Evolutionary conservation across 2,113 vertebrate species (phyloP), one percentile per base, ranked within the genome.

Genomic region (Syngnathus floridae): DNA sequence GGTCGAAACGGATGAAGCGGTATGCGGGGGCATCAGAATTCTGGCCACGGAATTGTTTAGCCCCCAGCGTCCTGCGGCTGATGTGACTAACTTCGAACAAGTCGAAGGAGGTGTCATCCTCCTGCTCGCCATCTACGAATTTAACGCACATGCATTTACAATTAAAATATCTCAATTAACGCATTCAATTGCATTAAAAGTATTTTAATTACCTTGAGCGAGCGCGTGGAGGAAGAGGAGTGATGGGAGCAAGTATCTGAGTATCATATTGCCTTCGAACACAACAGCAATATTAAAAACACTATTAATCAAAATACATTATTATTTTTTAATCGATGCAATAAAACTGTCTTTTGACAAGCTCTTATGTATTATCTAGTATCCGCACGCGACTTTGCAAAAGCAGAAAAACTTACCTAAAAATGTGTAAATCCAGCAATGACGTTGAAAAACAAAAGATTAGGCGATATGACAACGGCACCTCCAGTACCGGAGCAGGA

Each of bases 1-100:
- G 93, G 88, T 98, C 96, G n/a, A 96, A 98, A 1, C 95, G 93
- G 73, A 97, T 92, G 72, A 99, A 98, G 21, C 96, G 93, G 69
- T 94, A 99, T 0, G 96, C 93, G 0, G 96, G 94, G 21, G 64
- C 16, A 0, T 79, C 17, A 0, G 91, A 91, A 79, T 95, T 92
- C 0, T 91, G 95, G 37, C 96, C 96, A 59, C 95, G 89, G 82
- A 96, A 96, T 76, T 93, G 86, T 86, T 96, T 98, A 81, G 93
- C 96, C 60, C 96, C 96, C 16, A 95, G 71, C 46, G 95, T 99
- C 82, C 90, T 97, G 60, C 95, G 90, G 74, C 91, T 93, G 82
- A 99, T 95, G 66, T 91, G 92, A 85, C 94, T 96, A 87, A 94
- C 79, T 71, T 93, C 89, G 82, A 98, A 93, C 72, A 99, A 89